A percentile compares a stretch with the other conserved stretches of the same genome.
Evolutionary conservation across 2,888 invertebrate genomes (phyloP).

Genomic region (Flexamia atlantica): DNA sequence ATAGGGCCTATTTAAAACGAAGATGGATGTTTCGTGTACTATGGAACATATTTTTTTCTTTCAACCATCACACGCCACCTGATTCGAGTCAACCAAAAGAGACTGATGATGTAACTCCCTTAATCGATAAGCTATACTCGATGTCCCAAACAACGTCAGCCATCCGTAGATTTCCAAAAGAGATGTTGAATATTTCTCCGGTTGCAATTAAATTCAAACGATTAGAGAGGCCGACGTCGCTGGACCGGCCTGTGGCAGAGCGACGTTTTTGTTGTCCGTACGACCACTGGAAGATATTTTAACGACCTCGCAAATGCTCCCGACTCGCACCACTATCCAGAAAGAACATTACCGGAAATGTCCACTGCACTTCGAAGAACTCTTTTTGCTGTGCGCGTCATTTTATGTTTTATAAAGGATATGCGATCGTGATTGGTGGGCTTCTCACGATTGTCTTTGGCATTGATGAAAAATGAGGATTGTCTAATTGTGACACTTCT

Average conservation of each 20-base stretch:
- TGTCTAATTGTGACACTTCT: too few species aligned
- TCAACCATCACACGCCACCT: too few species aligned
- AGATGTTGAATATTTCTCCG: neutral
- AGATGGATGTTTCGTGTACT: too few species aligned
- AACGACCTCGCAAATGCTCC: conserved; percentile 3
- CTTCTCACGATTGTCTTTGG: conserved; percentile 6
- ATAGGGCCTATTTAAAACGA: too few species aligned
- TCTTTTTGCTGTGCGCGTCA: neutral
- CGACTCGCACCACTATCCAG: conserved; percentile 8
- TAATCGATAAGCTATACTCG: neutral
- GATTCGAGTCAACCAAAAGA: too few species aligned
- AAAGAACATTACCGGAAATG: conserved; percentile 44
- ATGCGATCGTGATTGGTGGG: conserved; percentile 29
- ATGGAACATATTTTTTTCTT: too few species aligned
- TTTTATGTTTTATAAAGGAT: conserved; percentile 8
- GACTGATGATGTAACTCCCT: too few species aligned
- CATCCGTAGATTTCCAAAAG: neutral
- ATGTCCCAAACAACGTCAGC: neutral
- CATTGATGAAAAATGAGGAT: too few species aligned
- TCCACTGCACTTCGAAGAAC: conserved; percentile 14
- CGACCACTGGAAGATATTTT: conserved; percentile 39
- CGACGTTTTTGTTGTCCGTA: neutral
- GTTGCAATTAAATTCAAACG: neutral
- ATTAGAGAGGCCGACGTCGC: neutral
- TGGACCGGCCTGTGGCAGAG: neutral